Evolutionary conservation across 2,888 invertebrate species (phyloP), one percentile per base, ranked within the genome.

Genomic region (Lucinisca nassula): DNA sequence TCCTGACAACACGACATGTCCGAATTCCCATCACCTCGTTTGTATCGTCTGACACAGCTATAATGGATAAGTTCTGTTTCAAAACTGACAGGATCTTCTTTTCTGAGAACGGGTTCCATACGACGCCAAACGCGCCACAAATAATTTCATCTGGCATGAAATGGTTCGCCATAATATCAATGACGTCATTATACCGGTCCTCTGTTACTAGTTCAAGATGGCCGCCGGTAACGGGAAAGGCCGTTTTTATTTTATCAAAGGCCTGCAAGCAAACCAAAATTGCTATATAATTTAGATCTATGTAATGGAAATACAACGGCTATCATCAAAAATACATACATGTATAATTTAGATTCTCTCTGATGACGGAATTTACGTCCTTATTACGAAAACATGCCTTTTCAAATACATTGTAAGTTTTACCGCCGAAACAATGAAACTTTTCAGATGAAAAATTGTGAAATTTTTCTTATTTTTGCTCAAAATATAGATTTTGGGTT

Each of bases 131-230:
- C 8, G 87, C 79, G 0, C 67, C 30, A 37, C 85, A 87, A 0
- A 90, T 49, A 1, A 87, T 85, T 81, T 90, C 90, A 45, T 90
- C 90, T 12, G 90, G 90, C 2, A 80, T 83, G 45, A 90, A 90
- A 72, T 90, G 84, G 40, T 87, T 78, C 24, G 55, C 87, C 75
- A 90, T 83, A 24, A 90, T 90, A 12, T 87, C 87, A 21, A 75
- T 81, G 40, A 78, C 83, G 17, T 90, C 87, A 0, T 32, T 49
- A 67, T 85, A 90, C 1, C 83, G 83, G 45, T 87, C 90, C 1
- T 77, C 45, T 27, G 87, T 81, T 21, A 90, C 84, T 10, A 90
- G 74, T 6, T 49, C 81, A 21, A 90, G 79, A n/a, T 81, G 77
- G 14, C 81, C 85, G 51, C 75, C 85, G 1, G 85, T 81, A 6